Evolutionary conservation across 2,113 vertebrate species (phyloP).

Genomic region (Felis catus): F.catus_Fca126_mat1.0 CM031412.1:168949001-168949500

Average conservation of each 20-base stretch:
- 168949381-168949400: background rate
- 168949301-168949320: background rate
- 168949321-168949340: background rate
- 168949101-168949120: background rate
- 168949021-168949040: background rate
- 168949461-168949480: background rate
- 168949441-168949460: background rate
- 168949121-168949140: background rate
- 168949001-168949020: constrained; percentile 5
- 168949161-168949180: background rate
- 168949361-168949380: background rate
- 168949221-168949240: background rate
- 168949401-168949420: background rate
- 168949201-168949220: background rate
- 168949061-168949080: background rate
- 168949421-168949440: background rate
- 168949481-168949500: background rate
- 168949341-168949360: background rate
- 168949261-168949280: background rate
- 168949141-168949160: background rate
- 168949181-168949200: background rate
- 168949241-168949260: background rate
- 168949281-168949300: background rate
- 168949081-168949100: background rate
- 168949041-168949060: background rate